Conservation (phyloP, 2,888 invertebrate species). For the Lasioglossum leucozonium region DNA sequence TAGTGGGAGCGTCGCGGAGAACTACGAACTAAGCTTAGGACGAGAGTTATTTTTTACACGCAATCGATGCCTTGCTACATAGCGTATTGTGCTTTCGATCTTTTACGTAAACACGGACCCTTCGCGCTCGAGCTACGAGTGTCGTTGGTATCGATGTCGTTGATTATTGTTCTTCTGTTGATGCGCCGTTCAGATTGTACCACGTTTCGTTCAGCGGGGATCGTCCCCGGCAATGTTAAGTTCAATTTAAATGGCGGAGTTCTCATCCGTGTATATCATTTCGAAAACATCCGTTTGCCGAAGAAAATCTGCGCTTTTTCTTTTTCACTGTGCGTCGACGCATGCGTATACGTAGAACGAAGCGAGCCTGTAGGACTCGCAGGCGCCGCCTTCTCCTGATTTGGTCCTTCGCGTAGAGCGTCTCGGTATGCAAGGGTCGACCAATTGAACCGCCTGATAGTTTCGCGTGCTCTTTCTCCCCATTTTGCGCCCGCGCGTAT, state of each 20-base stretch:
- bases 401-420: not conserved
- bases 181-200: not conserved
- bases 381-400: not conserved
- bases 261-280: no score
- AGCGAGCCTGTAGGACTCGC: not conserved
- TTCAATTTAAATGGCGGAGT: no score
- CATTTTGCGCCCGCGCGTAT: conserved; percentile 12
- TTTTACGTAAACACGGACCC: conserved; percentile 24
- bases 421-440: not conserved
- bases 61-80: conserved; percentile 73
- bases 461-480: conserved; percentile 25
- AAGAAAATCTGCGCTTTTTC: no score
- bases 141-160: not conserved
- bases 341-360: not conserved
- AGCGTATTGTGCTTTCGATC: conserved; percentile 56
- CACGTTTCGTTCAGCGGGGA: not conserved
- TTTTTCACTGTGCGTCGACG: not conserved
- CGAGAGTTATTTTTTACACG: conserved; percentile 74
- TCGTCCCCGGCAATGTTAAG: not conserved
- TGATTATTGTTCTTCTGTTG: not conserved
- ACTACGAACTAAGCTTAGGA: conserved; percentile 40
- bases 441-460: not conserved
- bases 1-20: conserved; percentile 32
- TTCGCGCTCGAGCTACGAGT: conserved; percentile 12
- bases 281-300: no score